Evolutionary conservation across 2,888 invertebrate genomes (phyloP), one percentile per base, ranked within the genome.

Genomic region (Trachelus stipa): DNA sequence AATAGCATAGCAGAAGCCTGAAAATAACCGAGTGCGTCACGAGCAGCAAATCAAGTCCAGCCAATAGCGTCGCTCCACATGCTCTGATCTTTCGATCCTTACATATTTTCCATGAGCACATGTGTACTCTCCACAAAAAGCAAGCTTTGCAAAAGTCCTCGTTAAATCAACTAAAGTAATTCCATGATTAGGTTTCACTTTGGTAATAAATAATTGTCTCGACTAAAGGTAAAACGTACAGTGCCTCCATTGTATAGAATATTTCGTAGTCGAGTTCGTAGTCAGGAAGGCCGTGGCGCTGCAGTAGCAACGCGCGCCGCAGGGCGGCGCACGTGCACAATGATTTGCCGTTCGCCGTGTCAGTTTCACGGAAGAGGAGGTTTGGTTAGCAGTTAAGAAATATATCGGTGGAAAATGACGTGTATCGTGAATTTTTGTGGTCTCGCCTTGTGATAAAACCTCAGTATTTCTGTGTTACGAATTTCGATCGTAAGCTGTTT

Each of bases 21-120:
- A 89, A 91, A 90, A 91, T 90, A 91, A 84, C 80, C 77, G 82
- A 83, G 83, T 87, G 84, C 89, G 89, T 89, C 89, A 90, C 84
- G 83, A 81, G 81, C 78, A 68, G 77, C 85, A 81, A 84, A 81
- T 80, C 74, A 77, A 75, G 79, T 82, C 82, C 86, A 85, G 85
- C 93, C 93, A 93, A 93, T 93, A 85, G 86, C 83, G 81, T 87
- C 80, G 87, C 86, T 93, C 92, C 93, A 93, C 93, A 93, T 93
- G 92, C 91, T 90, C 87, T 83, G 84, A 73, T 78, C 23, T 34
- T 73, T 68, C 33, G 73, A 56, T 56, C 30, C n/a, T 33, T 40
- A 30, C n/a, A 40, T 56, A 68, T 73, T 56, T 56, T 56, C 56
- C 56, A 56, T 2, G 23, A 56, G 56, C 23, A 56, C 56, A 56